phyloP scores from a whole-genome alignment of 2,888 invertebrate species.

The Drosophila demipolita region DNA sequence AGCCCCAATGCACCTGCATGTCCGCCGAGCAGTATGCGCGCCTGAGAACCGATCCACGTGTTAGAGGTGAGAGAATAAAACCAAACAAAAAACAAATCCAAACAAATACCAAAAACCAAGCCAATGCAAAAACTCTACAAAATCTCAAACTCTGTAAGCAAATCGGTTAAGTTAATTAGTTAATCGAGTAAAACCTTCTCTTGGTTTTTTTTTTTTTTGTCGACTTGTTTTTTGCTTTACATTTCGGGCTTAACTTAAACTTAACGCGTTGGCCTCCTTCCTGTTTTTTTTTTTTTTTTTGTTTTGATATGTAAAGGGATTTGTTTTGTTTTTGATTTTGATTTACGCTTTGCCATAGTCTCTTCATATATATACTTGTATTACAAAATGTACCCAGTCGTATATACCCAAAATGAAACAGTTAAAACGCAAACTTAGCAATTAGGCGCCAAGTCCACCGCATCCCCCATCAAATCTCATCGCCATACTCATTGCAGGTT shows the following conservation, averaged over 20 bases:
- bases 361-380: constrained; percentile 23
- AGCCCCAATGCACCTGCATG: constrained; percentile 98
- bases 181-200: constrained; percentile 14
- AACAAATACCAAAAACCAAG: constrained; percentile 27
- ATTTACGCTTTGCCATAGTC: constrained; percentile 41
- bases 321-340: constrained; percentile 9
- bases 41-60: constrained; percentile 87
- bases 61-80: constrained; percentile 81
- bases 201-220: constrained; percentile 4
- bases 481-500: constrained; percentile 87
- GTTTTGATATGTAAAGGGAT: not conserved
- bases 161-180: constrained; percentile 36
- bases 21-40: constrained; percentile 96
- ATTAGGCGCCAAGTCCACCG: constrained; percentile 58
- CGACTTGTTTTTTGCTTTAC: constrained; percentile 17
- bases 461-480: constrained; percentile 80
- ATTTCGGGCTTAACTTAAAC: constrained; percentile 17
- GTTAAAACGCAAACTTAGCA: constrained; percentile 36
- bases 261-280: constrained; percentile 17
- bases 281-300: constrained; percentile 4
- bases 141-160: constrained; percentile 24
- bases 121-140: constrained; percentile 15
- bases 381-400: constrained; percentile 31
- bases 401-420: constrained; percentile 42
- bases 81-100: constrained; percentile 27